Evolutionary conservation across 2,113 vertebrate genomes (phyloP).

Genomic region (Aptenodytes patagonicus): DNA sequence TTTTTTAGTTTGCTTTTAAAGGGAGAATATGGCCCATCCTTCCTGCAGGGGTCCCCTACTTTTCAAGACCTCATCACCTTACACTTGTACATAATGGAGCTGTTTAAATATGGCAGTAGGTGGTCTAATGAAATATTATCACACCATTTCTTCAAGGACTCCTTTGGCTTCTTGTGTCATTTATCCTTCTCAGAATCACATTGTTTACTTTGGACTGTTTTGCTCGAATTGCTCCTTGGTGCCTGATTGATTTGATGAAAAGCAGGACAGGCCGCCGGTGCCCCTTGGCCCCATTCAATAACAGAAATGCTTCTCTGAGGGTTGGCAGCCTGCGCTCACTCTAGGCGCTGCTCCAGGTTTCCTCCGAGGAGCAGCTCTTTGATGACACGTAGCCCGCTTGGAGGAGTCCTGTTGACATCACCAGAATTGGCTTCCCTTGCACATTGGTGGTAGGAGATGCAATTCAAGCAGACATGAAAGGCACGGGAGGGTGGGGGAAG

Average conservation of each 20-base stretch:
- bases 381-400: not conserved
- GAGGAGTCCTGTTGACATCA: not conserved
- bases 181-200: not conserved
- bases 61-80: not conserved
- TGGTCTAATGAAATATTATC: not conserved
- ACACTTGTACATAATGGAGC: not conserved
- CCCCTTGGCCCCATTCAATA: not conserved
- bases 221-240: not conserved
- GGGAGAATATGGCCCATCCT: not conserved
- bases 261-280: not conserved
- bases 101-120: not conserved
- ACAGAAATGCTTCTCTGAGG: not conserved
- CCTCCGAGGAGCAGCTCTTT: not conserved
- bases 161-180: not conserved
- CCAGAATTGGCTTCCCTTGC: not conserved
- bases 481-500: not conserved
- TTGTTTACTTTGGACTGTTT: slow-evolving; percentile 17
- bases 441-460: not conserved
- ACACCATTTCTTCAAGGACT: not conserved
- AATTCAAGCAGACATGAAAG: not conserved
- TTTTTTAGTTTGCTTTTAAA: not conserved
- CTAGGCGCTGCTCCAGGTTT: not conserved
- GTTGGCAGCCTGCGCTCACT: not conserved
- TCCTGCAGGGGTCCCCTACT: not conserved
- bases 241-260: not conserved